These are phyloP conservation scores for Torymus auratus DNA, from an alignment of 2,888 invertebrate genomes.

Conservation along the genomic window DNA sequence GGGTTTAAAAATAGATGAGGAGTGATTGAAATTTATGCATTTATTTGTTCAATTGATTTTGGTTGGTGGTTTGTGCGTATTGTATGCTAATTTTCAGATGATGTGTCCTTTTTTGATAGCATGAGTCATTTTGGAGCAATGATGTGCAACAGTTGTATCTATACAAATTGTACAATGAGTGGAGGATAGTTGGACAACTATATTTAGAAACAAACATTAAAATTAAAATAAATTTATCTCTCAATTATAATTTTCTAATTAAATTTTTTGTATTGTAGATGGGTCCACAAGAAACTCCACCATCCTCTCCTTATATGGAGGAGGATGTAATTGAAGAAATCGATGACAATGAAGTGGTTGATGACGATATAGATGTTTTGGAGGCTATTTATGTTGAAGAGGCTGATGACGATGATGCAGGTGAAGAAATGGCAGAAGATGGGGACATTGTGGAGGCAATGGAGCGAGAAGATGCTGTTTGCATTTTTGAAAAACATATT, in stretches of 20 bases:
- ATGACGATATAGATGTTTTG: conserved; percentile 73
- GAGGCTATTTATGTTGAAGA: conserved; percentile 63
- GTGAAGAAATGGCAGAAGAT: conserved; percentile 65
- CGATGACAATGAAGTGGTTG: conserved; percentile 76
- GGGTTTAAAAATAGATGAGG: too few species aligned
- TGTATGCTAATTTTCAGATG: too few species aligned
- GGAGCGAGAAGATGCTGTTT: conserved; percentile 79
- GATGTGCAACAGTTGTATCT: too few species aligned
- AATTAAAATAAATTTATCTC: too few species aligned
- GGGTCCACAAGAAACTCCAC: conserved; percentile 77
- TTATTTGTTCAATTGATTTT: too few species aligned
- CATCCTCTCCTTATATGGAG: conserved; percentile 78
- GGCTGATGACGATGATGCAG: conserved; percentile 65
- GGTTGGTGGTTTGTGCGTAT: too few species aligned
- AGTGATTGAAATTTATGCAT: too few species aligned
- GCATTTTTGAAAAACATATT: conserved; percentile 82
- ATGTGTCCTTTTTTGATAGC: too few species aligned
- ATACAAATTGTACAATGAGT: too few species aligned
- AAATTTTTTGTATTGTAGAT: conserved; percentile 57
- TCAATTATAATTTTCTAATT: neutral
- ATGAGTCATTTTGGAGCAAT: too few species aligned
- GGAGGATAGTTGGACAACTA: too few species aligned
- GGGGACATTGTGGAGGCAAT: conserved; percentile 70
- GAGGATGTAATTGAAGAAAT: conserved; percentile 72
- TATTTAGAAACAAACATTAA: too few species aligned